Conservation (phyloP, 92 coral and sea anemone species). For the Bergia sp. region DNA sequence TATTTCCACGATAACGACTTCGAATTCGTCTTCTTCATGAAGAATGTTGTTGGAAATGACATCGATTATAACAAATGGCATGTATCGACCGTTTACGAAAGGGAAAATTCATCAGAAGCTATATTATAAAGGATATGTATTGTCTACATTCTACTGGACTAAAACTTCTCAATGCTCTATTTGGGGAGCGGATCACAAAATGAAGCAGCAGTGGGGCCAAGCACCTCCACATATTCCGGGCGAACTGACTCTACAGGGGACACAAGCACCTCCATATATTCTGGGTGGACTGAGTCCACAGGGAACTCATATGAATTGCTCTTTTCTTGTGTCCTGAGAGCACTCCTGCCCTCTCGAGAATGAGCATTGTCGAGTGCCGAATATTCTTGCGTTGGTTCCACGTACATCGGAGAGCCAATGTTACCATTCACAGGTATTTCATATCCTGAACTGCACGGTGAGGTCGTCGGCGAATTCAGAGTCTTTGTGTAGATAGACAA, state of each 20-base stretch:
- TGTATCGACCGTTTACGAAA: too few relatives aligned
- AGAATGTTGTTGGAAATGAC: too few relatives aligned
- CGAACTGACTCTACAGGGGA: neutral
- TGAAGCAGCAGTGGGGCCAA: neutral
- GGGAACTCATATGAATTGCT: neutral
- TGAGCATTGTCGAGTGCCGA: neutral
- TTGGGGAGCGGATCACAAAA: neutral
- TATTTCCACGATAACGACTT: too few relatives aligned
- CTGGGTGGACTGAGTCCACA: neutral
- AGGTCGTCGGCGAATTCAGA: neutral
- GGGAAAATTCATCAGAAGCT: too few relatives aligned
- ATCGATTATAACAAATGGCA: too few relatives aligned
- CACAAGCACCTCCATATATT: neutral
- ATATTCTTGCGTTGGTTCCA: neutral
- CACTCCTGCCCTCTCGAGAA: neutral
- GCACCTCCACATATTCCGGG: constrained; percentile 9
- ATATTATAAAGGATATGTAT: too few relatives aligned
- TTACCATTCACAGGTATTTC: neutral
- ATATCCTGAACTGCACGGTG: neutral
- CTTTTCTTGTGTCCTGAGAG: neutral
- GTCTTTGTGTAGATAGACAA: neutral
- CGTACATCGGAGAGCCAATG: neutral
- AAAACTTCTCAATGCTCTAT: neutral
- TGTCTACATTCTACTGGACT: neutral
- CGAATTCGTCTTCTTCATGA: too few relatives aligned